Evolutionary conservation across 2,797 vertebrate genomes (phyloP), one percentile per base, ranked within the genome.

Genomic region (Menidia menidia): DNA sequence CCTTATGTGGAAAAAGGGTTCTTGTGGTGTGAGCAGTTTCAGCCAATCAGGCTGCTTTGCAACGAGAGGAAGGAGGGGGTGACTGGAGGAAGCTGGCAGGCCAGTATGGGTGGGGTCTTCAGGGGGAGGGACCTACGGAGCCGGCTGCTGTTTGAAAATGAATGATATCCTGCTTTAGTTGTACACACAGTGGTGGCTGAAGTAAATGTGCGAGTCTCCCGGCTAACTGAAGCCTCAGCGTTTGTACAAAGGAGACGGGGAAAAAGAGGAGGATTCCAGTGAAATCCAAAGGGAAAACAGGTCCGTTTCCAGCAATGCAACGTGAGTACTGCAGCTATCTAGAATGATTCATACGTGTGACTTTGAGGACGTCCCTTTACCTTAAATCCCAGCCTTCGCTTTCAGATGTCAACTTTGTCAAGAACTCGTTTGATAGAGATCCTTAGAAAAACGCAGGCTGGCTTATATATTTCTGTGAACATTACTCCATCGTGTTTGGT

Each of bases 1-100:
- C 92, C 92, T 86, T 91, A 85, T 94, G 80, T 86, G 91, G 92
- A 62, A 50, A 69, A 50, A 66, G 68, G 65, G 50, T 43, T 2
- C 45, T 75, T 92, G 93, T 95, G 94, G 94, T 89, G 93, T 94
- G 94, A 95, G 93, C 71, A 10, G 5, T 83, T 60, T 78, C 4
- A 80, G 62, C 94, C 93, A 93, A 94, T 95, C 85, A 75, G 77
- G 58, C 35, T 3, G 75, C 68, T 64, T 41, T n/a, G 10, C 4
- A 43, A 6, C 39, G 32, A 8, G 35, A 30, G 57, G 14, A 42
- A 41, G 48, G 55, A 39, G 31, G 32, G 58, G 1, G 41, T 13
- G 68, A 48, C 18, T 58, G 48, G 68, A 60, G 78, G 84, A 77
- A 71, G 75, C 68, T 1, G 68, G 39, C 57, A 2, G 18, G 52